These are phyloP conservation scores for Tineola bisselliella DNA, from an alignment of 2,888 invertebrate species.

Conservation along the genomic window DNA sequence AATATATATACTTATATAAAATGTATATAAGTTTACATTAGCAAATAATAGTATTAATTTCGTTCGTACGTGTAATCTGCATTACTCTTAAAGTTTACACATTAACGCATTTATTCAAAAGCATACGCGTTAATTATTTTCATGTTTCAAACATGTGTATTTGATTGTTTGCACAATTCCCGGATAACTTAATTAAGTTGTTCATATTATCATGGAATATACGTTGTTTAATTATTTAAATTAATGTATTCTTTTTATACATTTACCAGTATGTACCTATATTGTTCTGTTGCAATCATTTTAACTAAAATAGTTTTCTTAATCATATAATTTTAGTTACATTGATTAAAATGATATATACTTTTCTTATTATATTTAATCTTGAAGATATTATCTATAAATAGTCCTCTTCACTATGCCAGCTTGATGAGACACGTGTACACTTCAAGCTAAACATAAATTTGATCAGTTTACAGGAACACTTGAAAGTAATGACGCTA, in stretches of 20 bases:
- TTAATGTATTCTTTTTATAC: neutral
- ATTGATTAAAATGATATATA: too few relatives aligned
- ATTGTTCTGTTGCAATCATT: neutral
- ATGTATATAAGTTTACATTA: too few relatives aligned
- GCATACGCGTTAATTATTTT: slow-evolving; percentile 6
- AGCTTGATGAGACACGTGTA: too few relatives aligned
- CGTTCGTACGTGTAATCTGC: too few relatives aligned
- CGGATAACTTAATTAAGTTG: slow-evolving; percentile 3
- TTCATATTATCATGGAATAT: neutral
- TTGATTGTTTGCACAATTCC: neutral
- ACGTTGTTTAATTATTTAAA: neutral
- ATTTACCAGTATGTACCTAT: neutral
- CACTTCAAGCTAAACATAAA: too few relatives aligned
- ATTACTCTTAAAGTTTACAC: neutral
- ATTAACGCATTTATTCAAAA: neutral
- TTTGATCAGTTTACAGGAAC: too few relatives aligned
- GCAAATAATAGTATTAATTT: too few relatives aligned
- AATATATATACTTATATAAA: too few relatives aligned
- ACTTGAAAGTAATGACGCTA: too few relatives aligned
- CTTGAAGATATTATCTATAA: too few relatives aligned
- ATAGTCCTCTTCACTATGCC: too few relatives aligned
- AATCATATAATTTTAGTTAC: neutral
- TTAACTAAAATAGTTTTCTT: neutral
- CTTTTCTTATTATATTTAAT: too few relatives aligned
- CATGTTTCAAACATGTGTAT: slow-evolving; percentile 2